Evolutionary conservation across 2,888 invertebrate species (phyloP).

Genomic region (Cerceris ruficornis): DNA sequence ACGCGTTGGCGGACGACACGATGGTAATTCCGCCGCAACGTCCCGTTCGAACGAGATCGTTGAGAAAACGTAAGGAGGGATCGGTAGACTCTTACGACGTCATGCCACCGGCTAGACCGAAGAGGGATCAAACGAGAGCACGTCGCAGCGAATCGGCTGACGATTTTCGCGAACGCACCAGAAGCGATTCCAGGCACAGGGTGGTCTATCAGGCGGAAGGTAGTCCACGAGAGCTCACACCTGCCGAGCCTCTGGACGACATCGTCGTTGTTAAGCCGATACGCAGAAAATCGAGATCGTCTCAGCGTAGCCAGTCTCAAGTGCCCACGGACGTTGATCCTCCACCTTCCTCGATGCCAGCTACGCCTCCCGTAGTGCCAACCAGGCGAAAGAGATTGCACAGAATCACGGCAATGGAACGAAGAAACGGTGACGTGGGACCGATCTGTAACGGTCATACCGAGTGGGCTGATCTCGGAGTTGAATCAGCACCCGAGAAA

Average conservation of each 20-base stretch:
- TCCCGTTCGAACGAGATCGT: slow-evolving; percentile 71
- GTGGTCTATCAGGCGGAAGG: slow-evolving; percentile 76
- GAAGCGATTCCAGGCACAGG: slow-evolving; percentile 69
- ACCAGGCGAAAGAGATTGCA: slow-evolving; percentile 68
- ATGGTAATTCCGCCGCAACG: slow-evolving; percentile 74
- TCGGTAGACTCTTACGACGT: slow-evolving; percentile 70
- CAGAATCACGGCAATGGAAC: slow-evolving; percentile 25
- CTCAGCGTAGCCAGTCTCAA: slow-evolving; percentile 74
- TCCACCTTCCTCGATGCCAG: slow-evolving; percentile 14
- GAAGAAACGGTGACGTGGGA: slow-evolving; percentile 31
- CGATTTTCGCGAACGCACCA: slow-evolving; percentile 60
- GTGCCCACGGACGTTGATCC: slow-evolving; percentile 16
- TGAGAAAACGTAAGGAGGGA: slow-evolving; percentile 72
- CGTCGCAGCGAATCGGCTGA: slow-evolving; percentile 69
- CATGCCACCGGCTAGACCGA: slow-evolving; percentile 82
- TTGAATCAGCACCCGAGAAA: slow-evolving; percentile 34
- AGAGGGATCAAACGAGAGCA: slow-evolving; percentile 78
- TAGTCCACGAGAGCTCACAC: slow-evolving; percentile 42
- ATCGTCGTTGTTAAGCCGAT: slow-evolving; percentile 78
- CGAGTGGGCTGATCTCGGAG: slow-evolving; percentile 27
- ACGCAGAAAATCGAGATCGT: slow-evolving; percentile 76
- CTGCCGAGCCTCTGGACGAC: slow-evolving; percentile 74
- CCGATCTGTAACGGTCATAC: slow-evolving; percentile 67
- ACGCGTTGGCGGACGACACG: slow-evolving; percentile 84
- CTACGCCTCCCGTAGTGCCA: slow-evolving; percentile 68